Percentiles rank a stretch among this genome's conserved stretches.
Evolutionary conservation across 2,113 vertebrate genomes (phyloP).

Genomic region (Pseudonaja textilis): DNA sequence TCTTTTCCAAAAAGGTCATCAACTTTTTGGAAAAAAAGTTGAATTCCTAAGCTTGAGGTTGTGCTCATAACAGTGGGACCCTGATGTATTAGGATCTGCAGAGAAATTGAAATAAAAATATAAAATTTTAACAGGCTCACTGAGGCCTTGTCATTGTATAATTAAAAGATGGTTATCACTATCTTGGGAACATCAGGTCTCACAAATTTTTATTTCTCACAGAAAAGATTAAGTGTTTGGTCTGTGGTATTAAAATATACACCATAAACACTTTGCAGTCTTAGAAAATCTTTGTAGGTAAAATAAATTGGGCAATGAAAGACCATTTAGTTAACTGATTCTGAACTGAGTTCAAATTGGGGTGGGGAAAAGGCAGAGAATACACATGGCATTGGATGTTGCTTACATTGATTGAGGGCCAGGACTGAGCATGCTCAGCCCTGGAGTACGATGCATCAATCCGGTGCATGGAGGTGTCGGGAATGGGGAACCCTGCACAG

Average conservation of each 20-base stretch:
- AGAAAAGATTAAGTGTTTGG: not conserved
- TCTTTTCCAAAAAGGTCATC: not conserved
- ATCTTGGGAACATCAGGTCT: not conserved
- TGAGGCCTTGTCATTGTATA: not conserved
- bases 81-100: not conserved
- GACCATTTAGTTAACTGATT: not conserved
- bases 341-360: not conserved
- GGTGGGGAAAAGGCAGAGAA: not conserved
- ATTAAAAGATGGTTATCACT: not conserved
- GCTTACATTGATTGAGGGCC: slow-evolving; percentile 96
- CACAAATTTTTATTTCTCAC: not conserved
- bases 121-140: not conserved
- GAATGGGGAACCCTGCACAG: slow-evolving; percentile 87
- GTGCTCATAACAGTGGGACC: not conserved
- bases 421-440: slow-evolving; percentile 94
- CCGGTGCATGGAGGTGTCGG: slow-evolving; percentile 74
- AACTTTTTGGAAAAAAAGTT: too few species aligned
- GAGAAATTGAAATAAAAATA: not conserved
- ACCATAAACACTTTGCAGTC: not conserved
- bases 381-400: not conserved
- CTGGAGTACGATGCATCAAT: slow-evolving; percentile 77
- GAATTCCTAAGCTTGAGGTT: not conserved
- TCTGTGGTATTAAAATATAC: not conserved
- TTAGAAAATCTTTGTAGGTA: not conserved
- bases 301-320: not conserved